These are phyloP conservation scores for Mustelus asterias DNA, from an alignment of 2,113 vertebrate genomes.

Conservation along the genomic window DNA sequence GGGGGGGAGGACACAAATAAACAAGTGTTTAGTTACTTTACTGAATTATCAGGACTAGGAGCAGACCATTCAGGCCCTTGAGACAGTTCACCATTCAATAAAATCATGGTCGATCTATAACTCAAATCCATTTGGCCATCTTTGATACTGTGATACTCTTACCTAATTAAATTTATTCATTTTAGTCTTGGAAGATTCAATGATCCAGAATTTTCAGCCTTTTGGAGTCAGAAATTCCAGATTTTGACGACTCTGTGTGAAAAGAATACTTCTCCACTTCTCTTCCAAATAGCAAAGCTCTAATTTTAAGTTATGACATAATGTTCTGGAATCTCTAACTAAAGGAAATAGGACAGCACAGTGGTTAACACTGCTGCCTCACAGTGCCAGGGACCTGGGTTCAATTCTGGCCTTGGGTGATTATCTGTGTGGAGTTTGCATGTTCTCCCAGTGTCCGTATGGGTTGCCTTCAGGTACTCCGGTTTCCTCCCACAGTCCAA, in stretches of 20 bases:
- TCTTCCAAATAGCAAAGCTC: neutral
- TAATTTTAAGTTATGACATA: neutral
- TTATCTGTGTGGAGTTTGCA: no score
- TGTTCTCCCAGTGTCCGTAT: no score
- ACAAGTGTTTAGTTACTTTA: conserved; percentile 33
- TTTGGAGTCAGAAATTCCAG: conserved; percentile 33
- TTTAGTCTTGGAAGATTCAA: neutral
- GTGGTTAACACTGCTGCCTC: no score
- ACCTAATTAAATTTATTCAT: neutral
- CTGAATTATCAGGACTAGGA: neutral
- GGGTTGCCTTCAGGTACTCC: no score
- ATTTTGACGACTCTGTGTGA: neutral
- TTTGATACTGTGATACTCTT: neutral
- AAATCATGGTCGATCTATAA: neutral
- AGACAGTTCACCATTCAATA: neutral
- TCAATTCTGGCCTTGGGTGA: no score
- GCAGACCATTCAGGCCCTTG: neutral
- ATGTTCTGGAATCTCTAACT: neutral
- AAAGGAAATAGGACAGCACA: neutral
- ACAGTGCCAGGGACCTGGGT: no score
- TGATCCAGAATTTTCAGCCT: neutral
- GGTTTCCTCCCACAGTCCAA: no score
- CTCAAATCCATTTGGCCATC: neutral
- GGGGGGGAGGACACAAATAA: conserved; percentile 31
- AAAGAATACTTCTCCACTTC: neutral